Evolutionary conservation across 1,140 invertebrate genomes (phyloP), one percentile per base, ranked within the genome.

Genomic region (Drosophila kurseongensis): DNA sequence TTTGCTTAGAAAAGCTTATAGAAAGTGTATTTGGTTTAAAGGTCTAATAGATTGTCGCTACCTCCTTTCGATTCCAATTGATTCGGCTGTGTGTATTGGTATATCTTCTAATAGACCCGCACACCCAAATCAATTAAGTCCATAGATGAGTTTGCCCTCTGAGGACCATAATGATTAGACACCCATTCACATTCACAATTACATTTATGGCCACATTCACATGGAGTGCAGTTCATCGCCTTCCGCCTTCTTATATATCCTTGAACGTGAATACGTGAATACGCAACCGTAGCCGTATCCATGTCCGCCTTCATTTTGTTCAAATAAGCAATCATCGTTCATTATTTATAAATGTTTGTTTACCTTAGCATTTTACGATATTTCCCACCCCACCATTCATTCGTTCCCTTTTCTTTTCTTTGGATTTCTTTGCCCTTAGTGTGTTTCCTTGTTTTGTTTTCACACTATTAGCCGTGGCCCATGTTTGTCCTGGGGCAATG

Each of bases 241-340:
- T 63, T 42, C 29, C 55, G 55, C 18, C 36, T 16, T 16, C 23
- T 9, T 27, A 0, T 62, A 18, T 55, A n/a, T 45, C 14, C 23
- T 32, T 47, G 40, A 59, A 61, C 41, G 32, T 65, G 48, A 32
- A 50, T 8, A 3, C 51, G 18, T 18, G n/a, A n/a, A n/a, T n/a
- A n/a, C n/a, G 35, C 56, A 55, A 16, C 45, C 48, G 16, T 57
- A 52, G 50, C 54, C 58, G 59, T 52, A 38, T 52, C 52, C 32
- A 45, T 83, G 61, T 78, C 40, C 80, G 62, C 68, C 66, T 69
- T 74, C 77, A 60, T 78, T 52, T 75, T 75, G 69, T 66, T 57
- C 79, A 88, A 88, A 85, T 86, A 85, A 85, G 78, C 83, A 86
- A 88, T 86, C 83, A 88, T 82, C 82, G 84, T 88, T 88, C 69